A percentile compares a stretch with the other conserved stretches of the same genome.
phyloP scores from a whole-genome alignment of 2,888 invertebrate species.

The Cephus pygmeus region DNA sequence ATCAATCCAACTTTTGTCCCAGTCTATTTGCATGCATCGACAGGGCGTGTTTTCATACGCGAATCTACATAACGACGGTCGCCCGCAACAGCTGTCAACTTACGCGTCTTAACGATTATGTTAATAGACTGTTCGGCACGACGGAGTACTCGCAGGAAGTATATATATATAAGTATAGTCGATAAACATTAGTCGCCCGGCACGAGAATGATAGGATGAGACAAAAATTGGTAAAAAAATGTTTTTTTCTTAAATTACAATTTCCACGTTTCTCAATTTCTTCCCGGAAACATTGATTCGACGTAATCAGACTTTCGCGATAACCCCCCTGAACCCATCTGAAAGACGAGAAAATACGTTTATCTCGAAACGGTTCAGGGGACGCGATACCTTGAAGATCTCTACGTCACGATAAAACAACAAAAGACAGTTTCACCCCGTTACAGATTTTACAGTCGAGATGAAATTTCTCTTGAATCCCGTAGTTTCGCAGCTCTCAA shows the following conservation, averaged over 20 bases:
- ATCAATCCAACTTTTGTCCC: neutral
- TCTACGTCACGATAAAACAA: neutral
- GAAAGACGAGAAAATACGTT: conserved; percentile 1
- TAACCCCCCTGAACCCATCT: neutral
- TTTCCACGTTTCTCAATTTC: neutral
- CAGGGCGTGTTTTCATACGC: neutral
- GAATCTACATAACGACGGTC: neutral
- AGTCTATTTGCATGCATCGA: neutral
- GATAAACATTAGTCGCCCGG: neutral
- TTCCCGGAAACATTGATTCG: neutral
- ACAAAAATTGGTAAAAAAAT: neutral
- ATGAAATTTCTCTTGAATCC: neutral
- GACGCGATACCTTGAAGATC: neutral
- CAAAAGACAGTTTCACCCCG: neutral
- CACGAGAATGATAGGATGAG: neutral
- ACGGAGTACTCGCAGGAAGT: neutral
- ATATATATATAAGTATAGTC: neutral
- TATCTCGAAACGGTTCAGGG: conserved; percentile 1
- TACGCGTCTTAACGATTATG: neutral
- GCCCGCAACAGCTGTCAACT: neutral
- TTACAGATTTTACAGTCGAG: neutral
- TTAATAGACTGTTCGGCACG: neutral
- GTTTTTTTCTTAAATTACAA: neutral
- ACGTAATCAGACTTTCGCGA: neutral
- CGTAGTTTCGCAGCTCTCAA: too few relatives aligned